A percentile compares a stretch with the other conserved stretches of the same genome.
Evolutionary conservation across 2,888 invertebrate species (phyloP).

Genomic region (Hofmannophila pseudospretella): DNA sequence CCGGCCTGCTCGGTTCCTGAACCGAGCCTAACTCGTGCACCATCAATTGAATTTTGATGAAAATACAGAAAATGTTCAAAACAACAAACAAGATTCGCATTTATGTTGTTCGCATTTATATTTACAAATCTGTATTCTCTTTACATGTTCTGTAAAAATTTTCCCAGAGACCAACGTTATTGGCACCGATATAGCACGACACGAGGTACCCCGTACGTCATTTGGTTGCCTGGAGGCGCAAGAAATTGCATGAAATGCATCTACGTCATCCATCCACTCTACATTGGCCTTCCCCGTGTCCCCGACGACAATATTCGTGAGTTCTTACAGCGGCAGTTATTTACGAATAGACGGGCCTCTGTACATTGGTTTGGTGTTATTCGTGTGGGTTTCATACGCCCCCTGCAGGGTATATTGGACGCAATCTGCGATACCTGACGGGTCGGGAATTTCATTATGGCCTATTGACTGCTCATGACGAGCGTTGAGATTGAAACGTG

Average conservation of each 20-base stretch:
- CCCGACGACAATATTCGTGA: conserved; percentile 12
- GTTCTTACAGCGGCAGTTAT: conserved; percentile 12
- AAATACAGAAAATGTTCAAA: too few relatives aligned
- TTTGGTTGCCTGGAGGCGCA: conserved; percentile 62
- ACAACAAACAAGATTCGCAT: too few relatives aligned
- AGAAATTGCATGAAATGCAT: conserved; percentile 69
- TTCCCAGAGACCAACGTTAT: conserved; percentile 43
- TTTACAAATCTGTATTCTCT: too few relatives aligned
- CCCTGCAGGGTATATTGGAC: conserved; percentile 64
- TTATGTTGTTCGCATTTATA: too few relatives aligned
- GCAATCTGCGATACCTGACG: conserved; percentile 69
- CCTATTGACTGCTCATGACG: conserved; percentile 57
- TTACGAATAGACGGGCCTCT: conserved; percentile 22
- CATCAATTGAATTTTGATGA: too few relatives aligned
- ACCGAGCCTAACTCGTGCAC: too few relatives aligned
- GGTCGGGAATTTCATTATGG: conserved; percentile 67
- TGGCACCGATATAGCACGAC: conserved; percentile 56
- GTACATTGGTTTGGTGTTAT: conserved; percentile 34
- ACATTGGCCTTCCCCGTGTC: conserved; percentile 23
- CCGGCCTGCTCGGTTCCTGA: too few relatives aligned
- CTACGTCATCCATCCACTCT: conserved; percentile 39
- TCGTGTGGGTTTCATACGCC: conserved; percentile 37
- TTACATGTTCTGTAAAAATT: conserved; percentile 2
- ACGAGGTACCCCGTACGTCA: conserved; percentile 57
- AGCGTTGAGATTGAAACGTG: conserved; percentile 39